Base-by-base conservation (phyloP, 2,113 vertebrate species). In the Protomyctophum bolini region DNA sequence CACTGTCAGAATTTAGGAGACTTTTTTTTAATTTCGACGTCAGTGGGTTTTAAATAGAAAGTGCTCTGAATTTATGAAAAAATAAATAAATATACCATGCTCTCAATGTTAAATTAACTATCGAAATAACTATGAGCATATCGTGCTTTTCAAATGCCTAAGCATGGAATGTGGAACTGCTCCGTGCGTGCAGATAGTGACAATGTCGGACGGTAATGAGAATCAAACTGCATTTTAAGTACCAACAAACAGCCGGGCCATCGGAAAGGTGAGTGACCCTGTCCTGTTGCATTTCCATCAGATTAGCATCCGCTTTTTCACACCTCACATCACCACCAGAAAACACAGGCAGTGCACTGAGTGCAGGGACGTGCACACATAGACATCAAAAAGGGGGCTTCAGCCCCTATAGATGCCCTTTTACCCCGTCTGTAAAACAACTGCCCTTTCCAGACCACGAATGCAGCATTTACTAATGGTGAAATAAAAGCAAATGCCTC, bases 271-370 rank as follows among this genome's bases (percentile, higher is more conserved):
- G 0, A 66, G 29, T 47, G 68, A 76, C 52, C 63, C 29, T 41
- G 47, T 68, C 66, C 67, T 45, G 14, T 72, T 64, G 55, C 60
- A 71, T 84, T 75, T 76, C 52, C 62, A 48, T 72, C 66, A 52
- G 78, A 80, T 80, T 57, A 73, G 63, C 74, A 66, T 76, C 65
- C 64, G 57, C 55, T 66, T 63, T 73, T 60, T 83, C 66, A 77
- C 74, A 69, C 71, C 56, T 83, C 66, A 64, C 9, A 1, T 68
- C 71, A 60, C 72, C 76, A 65, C 59, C 66, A 48, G 29, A 10
- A 65, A 52, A 68, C 12, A 0, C 56, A 8, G 65, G 73, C 71
- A n/a, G 45, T 28, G n/a, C n/a, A n/a, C n/a, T n/a, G 12, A 14
- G 70, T 4, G 64, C 46, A 70, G 49, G 46, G 29, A 69, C 8